A percentile compares a stretch with the other conserved stretches of the same genome.
Conservation (phyloP, 35 echinoderm and acorn worm species). For the Lytechinus pictus region DNA sequence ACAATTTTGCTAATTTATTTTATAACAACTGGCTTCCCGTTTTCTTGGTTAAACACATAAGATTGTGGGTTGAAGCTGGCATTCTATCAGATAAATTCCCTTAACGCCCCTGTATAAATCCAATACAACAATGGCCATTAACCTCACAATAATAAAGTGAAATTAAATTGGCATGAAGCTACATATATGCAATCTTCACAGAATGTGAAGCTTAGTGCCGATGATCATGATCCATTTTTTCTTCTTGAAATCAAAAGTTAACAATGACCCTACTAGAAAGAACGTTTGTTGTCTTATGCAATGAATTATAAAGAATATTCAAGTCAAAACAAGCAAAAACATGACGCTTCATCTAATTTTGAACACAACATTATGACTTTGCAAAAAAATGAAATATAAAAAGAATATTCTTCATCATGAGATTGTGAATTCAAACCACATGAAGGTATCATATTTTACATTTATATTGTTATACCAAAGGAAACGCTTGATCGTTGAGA, state of each 20-base stretch:
- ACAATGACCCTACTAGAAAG: too few species aligned
- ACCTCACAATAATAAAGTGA: neutral
- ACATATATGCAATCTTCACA: neutral
- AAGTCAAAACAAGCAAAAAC: neutral
- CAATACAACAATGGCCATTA: conserved; percentile 1
- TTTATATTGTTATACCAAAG: neutral
- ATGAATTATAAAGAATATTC: neutral
- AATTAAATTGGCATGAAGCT: neutral
- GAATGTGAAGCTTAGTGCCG: neutral
- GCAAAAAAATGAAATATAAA: neutral
- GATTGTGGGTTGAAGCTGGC: neutral
- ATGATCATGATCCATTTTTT: neutral
- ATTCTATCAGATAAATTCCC: neutral
- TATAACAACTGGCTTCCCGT: neutral
- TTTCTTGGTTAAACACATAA: neutral
- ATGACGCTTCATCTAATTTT: neutral
- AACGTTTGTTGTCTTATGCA: too few species aligned
- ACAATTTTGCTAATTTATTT: neutral
- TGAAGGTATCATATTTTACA: neutral
- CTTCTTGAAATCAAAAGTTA: neutral
- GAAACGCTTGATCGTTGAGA: neutral
- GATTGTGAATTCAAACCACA: neutral
- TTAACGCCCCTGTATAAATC: neutral
- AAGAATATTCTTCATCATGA: neutral
- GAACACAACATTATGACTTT: neutral